Evolutionary conservation across 2,888 invertebrate species (phyloP).

Genomic region (Philhelius pedissequus): DNA sequence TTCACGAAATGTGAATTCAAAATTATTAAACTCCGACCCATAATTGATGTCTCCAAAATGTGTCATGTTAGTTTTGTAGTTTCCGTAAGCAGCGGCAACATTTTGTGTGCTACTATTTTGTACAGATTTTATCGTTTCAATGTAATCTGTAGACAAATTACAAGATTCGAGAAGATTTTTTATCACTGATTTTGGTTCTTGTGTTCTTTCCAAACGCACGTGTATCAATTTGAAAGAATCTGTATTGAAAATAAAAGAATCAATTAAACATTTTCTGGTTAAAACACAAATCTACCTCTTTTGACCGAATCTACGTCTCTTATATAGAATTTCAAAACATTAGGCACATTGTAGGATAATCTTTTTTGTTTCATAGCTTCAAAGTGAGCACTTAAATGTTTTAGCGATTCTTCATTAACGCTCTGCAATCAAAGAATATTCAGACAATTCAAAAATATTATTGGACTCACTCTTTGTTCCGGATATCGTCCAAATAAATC

Average conservation of each 20-base stretch:
- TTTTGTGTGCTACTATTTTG: not conserved
- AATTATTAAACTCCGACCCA: slow-evolving; percentile 62
- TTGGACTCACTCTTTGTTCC: slow-evolving; percentile 86
- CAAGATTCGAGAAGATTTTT: slow-evolving; percentile 88
- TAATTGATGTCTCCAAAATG: slow-evolving; percentile 66
- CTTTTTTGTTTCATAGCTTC: slow-evolving; percentile 85
- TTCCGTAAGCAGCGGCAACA: slow-evolving; percentile 10
- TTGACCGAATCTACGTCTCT: slow-evolving; percentile 76
- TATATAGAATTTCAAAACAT: slow-evolving; percentile 88
- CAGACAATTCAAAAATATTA: no score
- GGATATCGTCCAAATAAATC: slow-evolving; percentile 96
- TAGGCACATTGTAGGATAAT: slow-evolving; percentile 81
- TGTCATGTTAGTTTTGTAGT: not conserved
- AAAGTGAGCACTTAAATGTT: slow-evolving; percentile 91
- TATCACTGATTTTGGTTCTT: slow-evolving; percentile 86
- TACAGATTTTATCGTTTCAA: slow-evolving; percentile 84
- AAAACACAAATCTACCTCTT: slow-evolving; percentile 25
- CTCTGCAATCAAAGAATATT: slow-evolving; percentile 79
- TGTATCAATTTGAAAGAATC: slow-evolving; percentile 87
- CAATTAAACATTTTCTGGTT: not conserved
- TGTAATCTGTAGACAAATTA: slow-evolving; percentile 91
- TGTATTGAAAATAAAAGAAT: slow-evolving; percentile 74
- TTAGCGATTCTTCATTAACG: slow-evolving; percentile 93
- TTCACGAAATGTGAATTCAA: slow-evolving; percentile 63
- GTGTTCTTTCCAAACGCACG: slow-evolving; percentile 84